Base-by-base conservation (phyloP, 2,888 invertebrate species). In the Steinernema scapterisci region DNA sequence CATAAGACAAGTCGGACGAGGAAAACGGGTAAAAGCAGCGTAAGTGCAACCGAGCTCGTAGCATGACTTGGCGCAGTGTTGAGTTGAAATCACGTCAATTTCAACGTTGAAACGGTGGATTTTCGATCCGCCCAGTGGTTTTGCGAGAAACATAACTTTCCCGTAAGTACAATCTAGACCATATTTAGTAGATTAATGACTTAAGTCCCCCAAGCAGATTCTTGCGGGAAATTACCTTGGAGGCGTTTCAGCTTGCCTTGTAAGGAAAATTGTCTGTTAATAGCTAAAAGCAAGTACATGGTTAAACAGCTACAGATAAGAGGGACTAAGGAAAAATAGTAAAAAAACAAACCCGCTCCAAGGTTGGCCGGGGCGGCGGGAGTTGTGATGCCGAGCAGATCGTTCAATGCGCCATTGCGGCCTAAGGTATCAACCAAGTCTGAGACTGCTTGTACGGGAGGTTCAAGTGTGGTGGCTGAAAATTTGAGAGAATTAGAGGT, bases 1-100 rank as follows among this genome's bases (percentile, higher is more conserved):
- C 80, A 86, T 80, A 70, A 86, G 79, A 80, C 86, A 86, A 56
- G 84, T 80, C 44, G 85, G 83, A 70, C 85, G 82, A n/a, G 86
- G 86, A 80, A 87, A 86, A 45, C 85, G 81, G 5, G 86, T 86
- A 77, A 82, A 85, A 7, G 85, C 85, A 21, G 85, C 85, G 44
- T 76, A 77, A 11, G 74, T 70, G 76, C 86, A 86, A 21, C 77
- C 75, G 44, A 84, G 80, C 75, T 83, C 83, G 73, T 78, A 84
- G 76, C 86, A 86, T 72, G 81, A 78, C 52, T 80, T 79, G 31
- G 84, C 85, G 77, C 86, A 86, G 63, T 85, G 84, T 23, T 82
- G 80, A 45, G 87, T 71, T 5, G 84, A 83, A 71, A 79, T 81
- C 45, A 83, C 82, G 31, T 83, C 78, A 48, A 86, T 81, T 71